Evolutionary conservation across 2,113 vertebrate genomes (phyloP), one percentile per base, ranked within the genome.

Genomic region (Solea senegalensis): DNA sequence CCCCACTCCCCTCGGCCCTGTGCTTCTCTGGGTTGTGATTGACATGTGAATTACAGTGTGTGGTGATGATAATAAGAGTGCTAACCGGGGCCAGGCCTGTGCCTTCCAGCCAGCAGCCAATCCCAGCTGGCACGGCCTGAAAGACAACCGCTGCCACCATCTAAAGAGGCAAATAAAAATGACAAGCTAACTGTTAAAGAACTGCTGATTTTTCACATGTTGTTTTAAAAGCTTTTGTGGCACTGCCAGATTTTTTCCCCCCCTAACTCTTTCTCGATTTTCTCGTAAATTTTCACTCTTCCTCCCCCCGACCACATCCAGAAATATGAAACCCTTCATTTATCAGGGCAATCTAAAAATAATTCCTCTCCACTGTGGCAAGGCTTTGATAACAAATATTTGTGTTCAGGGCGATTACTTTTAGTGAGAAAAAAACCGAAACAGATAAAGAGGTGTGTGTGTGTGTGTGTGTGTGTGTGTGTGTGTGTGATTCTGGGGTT

Each of bases 1-100:
- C 76, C 58, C 64, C 67, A 54, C 72, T 76, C 87, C 78, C 63
- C 71, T 78, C 65, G 9, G 74, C 78, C 76, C 72, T 60, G 81
- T 43, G 13, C 78, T 49, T 55, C 82, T 82, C 82, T 1, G 72
- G 21, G 76, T 76, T 72, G 65, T 93, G 93, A 94, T 89, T 94
- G 93, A 92, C 93, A 94, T 92, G 90, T 92, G 93, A 94, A 94
- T 94, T 94, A 92, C 90, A 94, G 88, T 88, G 88, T 92, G 92
- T 84, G 89, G 92, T 92, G 90, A 92, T 90, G 91, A 93, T 93
- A 94, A 94, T 94, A 93, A 89, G 92, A 87, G 91, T 82, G 90
- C 88, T 90, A 91, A 88, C 83, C 79, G 68, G 69, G 86, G 89
- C 92, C 91, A 92, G 91, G 86, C 89, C 84, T 69, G 89, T 58